Base-by-base conservation (phyloP, 2,888 invertebrate species). In the Pammene fasciana region DNA sequence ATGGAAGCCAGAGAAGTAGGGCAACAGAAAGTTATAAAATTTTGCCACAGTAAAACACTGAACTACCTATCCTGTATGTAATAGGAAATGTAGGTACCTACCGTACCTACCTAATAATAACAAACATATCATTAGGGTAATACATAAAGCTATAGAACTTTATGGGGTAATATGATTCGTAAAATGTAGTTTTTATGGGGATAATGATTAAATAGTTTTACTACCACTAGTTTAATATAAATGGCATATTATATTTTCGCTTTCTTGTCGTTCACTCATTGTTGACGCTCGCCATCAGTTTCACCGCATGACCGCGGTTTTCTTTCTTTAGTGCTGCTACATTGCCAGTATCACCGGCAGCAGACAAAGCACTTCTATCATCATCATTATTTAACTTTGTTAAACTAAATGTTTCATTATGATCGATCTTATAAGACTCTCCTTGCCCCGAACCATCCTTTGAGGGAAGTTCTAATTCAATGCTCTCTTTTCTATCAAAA, bases 391-490 rank as follows among this genome's bases (percentile, higher is more conserved):
- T 57, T 43, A 68, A 36, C 50, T 50, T 68, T 16, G 48, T 57
- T 36, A 68, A 36, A 34, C 34, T 50, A 5, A 68, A 68, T 11
- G 41, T 50, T 50, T 64, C 50, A 34, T 57, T 43, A 45, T 64
- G 36, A 56, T 68, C 34, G 0, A 77, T 36, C 41, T 65, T 71
- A 65, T 74, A 67, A 45, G 56, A 76, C 52, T 75, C 66, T 18
- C 67, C 68, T 46, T 72, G 36, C 8, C 59, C 62, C 11, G 48
- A 13, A 48, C 70, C 61, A 7, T 45, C 38, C 11, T 71, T 59
- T 8, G 71, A 65, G 10, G 77, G 75, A 16, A 78, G 56, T 67
- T 76, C 74, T 14, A 77, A 16, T 71, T 80, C 77, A 0, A 76
- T 72, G 48, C 78, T 78, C 34, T 79, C 77, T 48, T 75, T 73